A percentile compares a stretch with the other conserved stretches of the same genome.
phyloP scores from a whole-genome alignment of 2,888 invertebrate species.

The Cosmia pyralina region DNA sequence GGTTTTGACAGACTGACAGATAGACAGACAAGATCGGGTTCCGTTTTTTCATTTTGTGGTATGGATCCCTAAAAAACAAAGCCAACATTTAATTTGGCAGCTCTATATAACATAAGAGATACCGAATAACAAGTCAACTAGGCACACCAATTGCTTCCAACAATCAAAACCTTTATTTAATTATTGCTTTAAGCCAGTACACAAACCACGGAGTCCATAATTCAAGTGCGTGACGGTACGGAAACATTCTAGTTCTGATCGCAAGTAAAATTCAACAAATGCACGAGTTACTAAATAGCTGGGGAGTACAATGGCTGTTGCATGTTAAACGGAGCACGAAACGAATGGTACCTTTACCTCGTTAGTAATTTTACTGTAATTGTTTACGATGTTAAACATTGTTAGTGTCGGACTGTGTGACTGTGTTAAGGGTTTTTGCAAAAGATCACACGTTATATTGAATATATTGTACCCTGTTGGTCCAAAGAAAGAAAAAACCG shows the following conservation, averaged over 20 bases:
- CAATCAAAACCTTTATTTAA: conserved; percentile 28
- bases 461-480: no score
- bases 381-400: neutral
- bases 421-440: neutral
- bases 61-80: no score
- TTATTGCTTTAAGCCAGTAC: conserved; percentile 23
- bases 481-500: neutral
- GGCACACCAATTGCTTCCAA: conserved; percentile 13
- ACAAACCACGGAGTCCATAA: conserved; percentile 36
- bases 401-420: neutral
- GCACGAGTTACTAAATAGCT: conserved; percentile 55
- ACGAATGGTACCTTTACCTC: conserved; percentile 25
- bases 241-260: conserved; percentile 44
- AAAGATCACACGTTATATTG: no score
- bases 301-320: conserved; percentile 43
- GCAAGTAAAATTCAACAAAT: conserved; percentile 52
- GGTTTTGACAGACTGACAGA: no score
- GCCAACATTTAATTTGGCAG: no score
- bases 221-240: conserved; percentile 40
- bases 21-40: no score
- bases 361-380: conserved; percentile 36
- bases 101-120: neutral
- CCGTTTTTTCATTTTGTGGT: no score
- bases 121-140: neutral
- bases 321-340: conserved; percentile 50